Evolutionary conservation across 1,140 invertebrate species (phyloP).

Genomic region (Elymnias hypermnestra): DNA sequence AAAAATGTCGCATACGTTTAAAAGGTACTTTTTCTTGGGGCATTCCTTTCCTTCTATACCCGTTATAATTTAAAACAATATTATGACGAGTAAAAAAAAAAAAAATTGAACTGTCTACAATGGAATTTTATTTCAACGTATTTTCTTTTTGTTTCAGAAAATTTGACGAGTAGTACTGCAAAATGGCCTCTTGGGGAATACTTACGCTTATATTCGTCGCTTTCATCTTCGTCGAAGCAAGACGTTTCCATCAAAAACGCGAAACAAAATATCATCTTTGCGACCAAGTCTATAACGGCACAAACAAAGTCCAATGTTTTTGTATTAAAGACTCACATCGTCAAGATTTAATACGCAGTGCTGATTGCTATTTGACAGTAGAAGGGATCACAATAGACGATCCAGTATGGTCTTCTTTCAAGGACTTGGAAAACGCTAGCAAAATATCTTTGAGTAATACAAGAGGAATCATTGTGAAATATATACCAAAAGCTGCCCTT

Average conservation of each 20-base stretch:
- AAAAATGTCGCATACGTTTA: too few species aligned
- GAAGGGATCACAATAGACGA: slow-evolving; percentile 76
- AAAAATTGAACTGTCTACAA: too few species aligned
- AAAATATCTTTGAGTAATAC: slow-evolving; percentile 81
- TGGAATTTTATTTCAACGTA: not conserved
- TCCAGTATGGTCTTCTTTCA: slow-evolving; percentile 80
- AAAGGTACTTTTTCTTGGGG: too few species aligned
- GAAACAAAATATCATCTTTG: slow-evolving; percentile 40
- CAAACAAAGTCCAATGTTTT: slow-evolving; percentile 52
- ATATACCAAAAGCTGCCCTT: slow-evolving; percentile 82
- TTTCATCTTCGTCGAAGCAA: slow-evolving; percentile 38
- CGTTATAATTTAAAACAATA: too few species aligned
- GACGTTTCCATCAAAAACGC: slow-evolving; percentile 39
- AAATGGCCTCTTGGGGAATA: slow-evolving; percentile 46
- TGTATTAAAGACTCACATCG: slow-evolving; percentile 37
- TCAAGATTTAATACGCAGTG: slow-evolving; percentile 31
- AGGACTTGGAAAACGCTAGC: slow-evolving; percentile 78
- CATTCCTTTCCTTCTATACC: too few species aligned
- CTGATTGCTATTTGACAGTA: slow-evolving; percentile 78
- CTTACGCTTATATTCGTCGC: slow-evolving; percentile 36
- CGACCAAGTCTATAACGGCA: slow-evolving; percentile 44
- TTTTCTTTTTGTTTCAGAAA: slow-evolving; percentile 33
- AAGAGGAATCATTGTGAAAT: slow-evolving; percentile 78
- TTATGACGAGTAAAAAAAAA: too few species aligned
- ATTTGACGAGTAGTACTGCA: slow-evolving; percentile 22